Conservation (phyloP, 2,888 invertebrate genomes). For the Carpatolechia fugitivella region DNA sequence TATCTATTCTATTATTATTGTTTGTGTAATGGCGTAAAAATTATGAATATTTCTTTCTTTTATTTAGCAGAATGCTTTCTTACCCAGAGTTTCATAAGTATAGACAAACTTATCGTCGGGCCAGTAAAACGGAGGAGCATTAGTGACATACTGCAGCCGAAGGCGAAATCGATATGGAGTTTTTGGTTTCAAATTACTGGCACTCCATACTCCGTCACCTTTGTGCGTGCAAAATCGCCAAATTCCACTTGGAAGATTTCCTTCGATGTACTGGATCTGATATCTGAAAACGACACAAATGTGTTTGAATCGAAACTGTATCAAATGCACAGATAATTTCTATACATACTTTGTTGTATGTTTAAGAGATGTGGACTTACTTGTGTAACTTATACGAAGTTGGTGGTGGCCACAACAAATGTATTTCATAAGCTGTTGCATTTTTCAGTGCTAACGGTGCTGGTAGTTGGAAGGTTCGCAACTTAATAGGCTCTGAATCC, state of each 20-base stretch:
- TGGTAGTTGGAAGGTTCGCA: conserved; percentile 87
- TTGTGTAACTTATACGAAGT: conserved; percentile 43
- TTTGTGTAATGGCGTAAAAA: too few relatives aligned
- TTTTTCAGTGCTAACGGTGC: conserved; percentile 76
- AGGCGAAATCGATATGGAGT: conserved; percentile 88
- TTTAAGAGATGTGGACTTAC: conserved; percentile 35
- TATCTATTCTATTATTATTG: too few relatives aligned
- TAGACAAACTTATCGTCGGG: conserved; percentile 86
- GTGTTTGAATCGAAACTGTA: too few relatives aligned
- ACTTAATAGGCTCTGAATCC: conserved; percentile 79
- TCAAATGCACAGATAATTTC: too few relatives aligned
- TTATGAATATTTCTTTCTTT: too few relatives aligned
- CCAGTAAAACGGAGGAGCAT: conserved; percentile 83
- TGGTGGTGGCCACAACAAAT: conserved; percentile 83
- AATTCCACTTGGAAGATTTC: conserved; percentile 52
- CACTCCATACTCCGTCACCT: conserved; percentile 50
- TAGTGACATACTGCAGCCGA: conserved; percentile 80
- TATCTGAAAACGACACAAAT: conserved; percentile 36
- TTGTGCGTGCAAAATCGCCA: conserved; percentile 46
- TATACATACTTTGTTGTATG: background rate
- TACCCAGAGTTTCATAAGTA: conserved; percentile 87
- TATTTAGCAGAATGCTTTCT: conserved; percentile 21
- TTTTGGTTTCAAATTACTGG: conserved; percentile 82
- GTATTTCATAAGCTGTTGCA: conserved; percentile 73
- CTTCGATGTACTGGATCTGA: conserved; percentile 71